Evolutionary conservation across 2,888 invertebrate genomes (phyloP), one percentile per base, ranked within the genome.

Genomic region (Diploptera punctata): DNA sequence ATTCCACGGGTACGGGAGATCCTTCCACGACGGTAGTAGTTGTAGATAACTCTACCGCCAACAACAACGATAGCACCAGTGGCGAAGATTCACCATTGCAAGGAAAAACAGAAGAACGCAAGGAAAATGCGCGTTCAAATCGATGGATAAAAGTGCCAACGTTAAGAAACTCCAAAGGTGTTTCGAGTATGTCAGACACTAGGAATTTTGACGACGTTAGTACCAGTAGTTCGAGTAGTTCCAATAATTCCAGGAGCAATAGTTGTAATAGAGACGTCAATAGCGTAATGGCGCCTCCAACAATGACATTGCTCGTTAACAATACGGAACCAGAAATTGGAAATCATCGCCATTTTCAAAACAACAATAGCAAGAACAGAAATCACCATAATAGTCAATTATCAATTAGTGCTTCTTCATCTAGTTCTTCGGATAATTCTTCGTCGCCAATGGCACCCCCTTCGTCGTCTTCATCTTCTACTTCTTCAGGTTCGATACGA

Each of bases 1-100:
- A 85, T 86, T 77, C 81, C 87, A 43, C 83, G 84, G 38, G 67
- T 67, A 43, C 69, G 67, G 69, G 72, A 31, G 74, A 18, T 67
- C 43, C 33, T 47, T 33, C 54, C 47, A 21, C 57, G 43, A 7
- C 68, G 33, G 67, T 67, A 9, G 49, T 52, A 24, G 4, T 43
- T 29, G 71, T 57, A n/a, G 54, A 21, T n/a, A 38, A 26, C n/a
- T 29, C 31, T 26, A 67, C 67, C 29, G 31, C 19, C 44, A 44
- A 68, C 54, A 19, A 26, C 16, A 13, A 38, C 26, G 24, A 65
- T 33, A 47, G 49, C 10, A 31, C 49, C n/a, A 33, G 13, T 26
- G 33, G 29, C 19, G 72, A 57, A 57, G 21, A 16, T 2, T 54
- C 19, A 5, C 21, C 57, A 10, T 1, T n/a, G 3, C 57, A 57